Evolutionary conservation across 2,113 vertebrate species (phyloP).

Genomic region (Microtus pennsylvanicus): DNA sequence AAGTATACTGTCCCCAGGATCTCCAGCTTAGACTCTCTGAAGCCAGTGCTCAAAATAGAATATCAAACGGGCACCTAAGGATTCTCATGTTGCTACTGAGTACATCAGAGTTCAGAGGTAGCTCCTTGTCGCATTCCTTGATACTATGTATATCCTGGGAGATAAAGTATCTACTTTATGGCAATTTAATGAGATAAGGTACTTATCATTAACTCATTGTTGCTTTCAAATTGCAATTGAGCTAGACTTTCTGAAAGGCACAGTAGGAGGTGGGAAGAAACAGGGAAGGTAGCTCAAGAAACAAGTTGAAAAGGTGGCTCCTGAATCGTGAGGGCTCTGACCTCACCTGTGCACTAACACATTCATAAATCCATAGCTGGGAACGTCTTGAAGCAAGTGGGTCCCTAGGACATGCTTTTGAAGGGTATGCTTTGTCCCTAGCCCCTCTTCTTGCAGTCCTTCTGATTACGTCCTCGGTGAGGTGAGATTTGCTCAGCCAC

Average conservation of each 20-base stretch:
- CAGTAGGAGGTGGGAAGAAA: not conserved
- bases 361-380: not conserved
- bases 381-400: not conserved
- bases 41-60: not conserved
- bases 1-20: not conserved
- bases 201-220: no score
- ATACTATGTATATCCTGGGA: no score
- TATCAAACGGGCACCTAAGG: not conserved
- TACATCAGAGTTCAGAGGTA: not conserved
- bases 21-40: not conserved
- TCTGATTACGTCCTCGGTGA: not conserved
- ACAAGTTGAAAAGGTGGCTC: not conserved
- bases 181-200: not conserved
- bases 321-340: not conserved
- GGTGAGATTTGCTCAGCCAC: not conserved
- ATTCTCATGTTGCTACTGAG: not conserved
- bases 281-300: not conserved
- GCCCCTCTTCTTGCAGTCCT: not conserved
- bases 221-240: not conserved
- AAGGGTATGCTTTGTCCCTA: not conserved
- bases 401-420: not conserved
- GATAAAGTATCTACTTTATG: not conserved
- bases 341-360: not conserved
- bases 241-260: not conserved
- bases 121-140: no score